Conservation (phyloP, 2,113 vertebrate species). For the Bettongia penicillata region DNA sequence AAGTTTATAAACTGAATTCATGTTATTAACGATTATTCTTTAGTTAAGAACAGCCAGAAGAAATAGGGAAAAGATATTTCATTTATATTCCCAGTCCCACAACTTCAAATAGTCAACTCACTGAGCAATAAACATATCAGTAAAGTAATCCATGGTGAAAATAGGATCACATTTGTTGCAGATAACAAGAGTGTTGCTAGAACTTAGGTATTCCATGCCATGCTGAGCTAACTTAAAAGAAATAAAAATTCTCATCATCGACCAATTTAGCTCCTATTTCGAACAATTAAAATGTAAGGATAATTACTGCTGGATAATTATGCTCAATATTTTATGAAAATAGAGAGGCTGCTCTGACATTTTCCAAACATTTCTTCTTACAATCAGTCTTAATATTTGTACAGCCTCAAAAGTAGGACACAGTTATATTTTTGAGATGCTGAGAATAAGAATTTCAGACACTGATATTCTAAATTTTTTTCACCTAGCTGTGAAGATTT, state of each 20-base stretch:
- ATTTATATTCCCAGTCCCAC: background rate
- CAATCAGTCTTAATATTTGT: constrained; percentile 49
- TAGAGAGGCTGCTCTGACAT: background rate
- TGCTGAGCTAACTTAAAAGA: constrained; percentile 42
- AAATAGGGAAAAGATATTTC: constrained; percentile 35
- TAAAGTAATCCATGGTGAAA: background rate
- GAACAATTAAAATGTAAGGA: constrained; percentile 39
- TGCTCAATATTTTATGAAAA: constrained; percentile 35
- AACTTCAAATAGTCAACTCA: background rate
- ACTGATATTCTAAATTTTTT: constrained; percentile 3
- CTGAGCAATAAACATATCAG: accelerated
- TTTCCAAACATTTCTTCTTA: background rate
- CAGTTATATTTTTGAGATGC: background rate
- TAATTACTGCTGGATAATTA: constrained; percentile 21
- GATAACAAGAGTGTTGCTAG: background rate
- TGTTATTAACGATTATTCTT: background rate
- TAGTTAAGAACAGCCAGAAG: background rate
- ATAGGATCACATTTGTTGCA: background rate
- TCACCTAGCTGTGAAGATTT: constrained; percentile 21
- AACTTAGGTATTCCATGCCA: background rate
- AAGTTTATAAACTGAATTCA: constrained; percentile 36
- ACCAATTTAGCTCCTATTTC: constrained; percentile 36
- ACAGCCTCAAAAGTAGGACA: background rate
- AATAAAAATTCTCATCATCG: constrained; percentile 24
- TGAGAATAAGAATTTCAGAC: constrained; percentile 37